Evolutionary conservation across 2,113 vertebrate species (phyloP), one percentile per base, ranked within the genome.

Genomic region (Physeter macrocephalus): DNA sequence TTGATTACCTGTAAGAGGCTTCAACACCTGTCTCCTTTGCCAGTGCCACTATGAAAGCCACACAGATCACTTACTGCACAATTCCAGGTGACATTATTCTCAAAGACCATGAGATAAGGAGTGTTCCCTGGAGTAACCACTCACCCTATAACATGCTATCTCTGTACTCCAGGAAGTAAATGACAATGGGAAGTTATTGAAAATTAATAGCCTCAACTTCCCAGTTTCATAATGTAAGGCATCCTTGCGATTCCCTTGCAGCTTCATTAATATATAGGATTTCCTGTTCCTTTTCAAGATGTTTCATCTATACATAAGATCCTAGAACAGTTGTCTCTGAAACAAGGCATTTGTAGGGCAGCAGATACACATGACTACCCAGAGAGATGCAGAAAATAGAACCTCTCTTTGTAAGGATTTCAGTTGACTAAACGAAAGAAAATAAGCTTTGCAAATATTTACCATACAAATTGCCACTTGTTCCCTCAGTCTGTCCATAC

Each of bases 401-500:
- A 49, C 6, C 12, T 86, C 18, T 94, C 13, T 54, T 61, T 43
- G 13, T 83, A 74, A 82, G 21, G 18, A 62, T 92, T 96, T 95
- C 14, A 66, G 23, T 52, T 27, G 34, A 85, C 49, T 41, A 52
- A 74, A 78, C 74, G 4, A 71, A 75, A 84, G 59, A 72, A 39
- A 71, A n/a, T 69, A 54, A 89, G 31, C 39, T 57, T 92, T 85
- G 52, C 36, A 85, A 80, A 94, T 94, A 84, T 89, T 81, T 95
- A 77, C 12, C 59, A 31, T 23, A 75, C 23, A 95, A 59, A 88
- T 43, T 88, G 62, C 46, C 20, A 34, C 39, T 93, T 77, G 43
- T 36, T 90, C 20, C 2, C 27, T 34, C 5, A 34, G 39, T 72
- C 49, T 72, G 29, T 61, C 39, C 61, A 39, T 78, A 83, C 6